Base-by-base conservation (phyloP, 2,113 vertebrate species). In the Felis chaus region DNA sequence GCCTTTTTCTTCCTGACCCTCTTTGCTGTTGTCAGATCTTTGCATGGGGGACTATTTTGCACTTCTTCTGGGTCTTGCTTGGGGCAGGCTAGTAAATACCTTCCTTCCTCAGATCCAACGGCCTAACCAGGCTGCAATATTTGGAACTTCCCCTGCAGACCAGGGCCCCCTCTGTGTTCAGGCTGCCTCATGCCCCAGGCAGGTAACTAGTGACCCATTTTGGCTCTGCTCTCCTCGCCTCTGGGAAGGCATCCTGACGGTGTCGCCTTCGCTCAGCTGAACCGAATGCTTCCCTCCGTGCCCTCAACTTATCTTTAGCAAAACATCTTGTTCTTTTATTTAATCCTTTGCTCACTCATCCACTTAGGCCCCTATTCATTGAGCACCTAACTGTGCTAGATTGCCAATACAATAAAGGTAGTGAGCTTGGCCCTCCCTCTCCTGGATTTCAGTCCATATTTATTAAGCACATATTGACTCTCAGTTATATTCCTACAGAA, bases 171-270 rank as follows among this genome's bases (percentile, higher is more conserved):
- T 55, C n/a, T 31, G 5, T 4, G 3, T 39, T 50, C 33, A 5
- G 33, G 33, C 71, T 1, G 0, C 27, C 31, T 48, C 15, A 3
- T 33, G 39, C 11, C 63, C 63, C 0, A 2, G 61, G 10, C 18
- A 23, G 0, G 3, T 36, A 25, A 36, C 1, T 1, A 1, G 5
- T 7, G 19, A 4, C 39, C n/a, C 27, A 41, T 36, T 39, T 33
- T 3, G 13, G 16, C 45, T 14, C 16, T 16, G n/a, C 10, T 23
- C 2, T 4, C 7, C 0, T 61, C 36, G 36, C 39, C 39, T 19
- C 36, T 18, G 19, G 21, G n/a, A 27, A 63, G n/a, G 19, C 5
- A 0, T 6, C 4, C 41, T 15, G 29, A 8, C 9, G 6, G 5
- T 13, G 27, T 9, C 8, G 1, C 25, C 36, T 21, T n/a, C 11